A percentile compares a stretch with the other conserved stretches of the same genome.
phyloP scores from a whole-genome alignment of 1,140 invertebrate genomes.

The Drosophila novamexicana region DNA sequence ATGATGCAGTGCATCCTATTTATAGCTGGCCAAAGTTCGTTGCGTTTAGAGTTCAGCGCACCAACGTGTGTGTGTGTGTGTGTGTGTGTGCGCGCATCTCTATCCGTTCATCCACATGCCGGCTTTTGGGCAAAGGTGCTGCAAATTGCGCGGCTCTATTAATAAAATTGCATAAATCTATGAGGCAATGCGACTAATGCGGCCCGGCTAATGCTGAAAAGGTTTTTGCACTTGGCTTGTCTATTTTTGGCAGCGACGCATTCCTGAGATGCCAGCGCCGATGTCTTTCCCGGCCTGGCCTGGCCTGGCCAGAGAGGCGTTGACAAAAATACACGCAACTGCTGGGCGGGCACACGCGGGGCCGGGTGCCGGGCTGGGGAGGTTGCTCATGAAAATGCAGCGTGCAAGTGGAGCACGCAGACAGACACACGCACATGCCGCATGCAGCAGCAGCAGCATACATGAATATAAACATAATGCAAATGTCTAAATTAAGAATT shows the following conservation, averaged over 20 bases:
- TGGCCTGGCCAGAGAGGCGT: neutral
- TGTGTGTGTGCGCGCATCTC: neutral
- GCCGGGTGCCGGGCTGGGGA: neutral
- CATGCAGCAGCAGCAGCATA: neutral
- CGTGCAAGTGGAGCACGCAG: constrained; percentile 67
- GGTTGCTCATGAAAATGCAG: constrained; percentile 62
- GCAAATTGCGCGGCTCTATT: constrained; percentile 28
- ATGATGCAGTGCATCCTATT: constrained; percentile 36
- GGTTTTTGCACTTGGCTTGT: constrained; percentile 76
- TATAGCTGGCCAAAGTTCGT: constrained; percentile 36
- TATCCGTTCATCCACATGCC: neutral
- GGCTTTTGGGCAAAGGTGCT: constrained; percentile 14
- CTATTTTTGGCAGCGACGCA: constrained; percentile 65
- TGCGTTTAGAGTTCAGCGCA: constrained; percentile 38
- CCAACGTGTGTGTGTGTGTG: neutral
- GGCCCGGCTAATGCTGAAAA: constrained; percentile 42
- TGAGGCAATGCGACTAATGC: constrained; percentile 4
- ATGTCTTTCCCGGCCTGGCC: neutral
- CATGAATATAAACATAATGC: constrained; percentile 43
- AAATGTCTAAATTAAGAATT: constrained; percentile 58
- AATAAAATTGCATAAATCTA: constrained; percentile 36
- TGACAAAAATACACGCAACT: constrained; percentile 30
- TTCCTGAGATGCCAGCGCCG: constrained; percentile 68
- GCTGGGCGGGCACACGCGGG: neutral
- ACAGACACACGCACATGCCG: constrained; percentile 16